Evolutionary conservation across 2,888 invertebrate genomes (phyloP), one percentile per base, ranked within the genome.

Genomic region (Agonum fuliginosum): DNA sequence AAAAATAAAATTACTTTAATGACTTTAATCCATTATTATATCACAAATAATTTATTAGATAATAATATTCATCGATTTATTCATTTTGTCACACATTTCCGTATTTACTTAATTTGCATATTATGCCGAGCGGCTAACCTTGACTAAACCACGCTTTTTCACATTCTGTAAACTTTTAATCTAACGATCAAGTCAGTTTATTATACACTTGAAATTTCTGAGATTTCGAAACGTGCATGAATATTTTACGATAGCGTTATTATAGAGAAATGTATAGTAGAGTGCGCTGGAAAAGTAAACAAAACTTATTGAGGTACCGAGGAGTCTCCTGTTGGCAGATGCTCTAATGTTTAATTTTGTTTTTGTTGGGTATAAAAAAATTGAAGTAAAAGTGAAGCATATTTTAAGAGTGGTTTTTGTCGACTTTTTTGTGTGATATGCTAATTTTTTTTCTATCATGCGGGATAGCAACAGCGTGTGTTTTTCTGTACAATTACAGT

Each of bases 101-200:
- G 3, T 48, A 17, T 48, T 48, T 48, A 48, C 48, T 1, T 17
- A 12, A 17, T 48, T 48, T 48, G 19, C 48, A 48, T 48, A 48
- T 12, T 3, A 1, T 48, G 4, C 14, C 17, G 8, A 48, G 48
- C 10, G 2, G 14, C 48, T 12, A 48, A 48, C 48, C 48, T 48
- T 48, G 48, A 17, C 48, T 4, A 17, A 46, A 8, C 3, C 3
- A 12, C 5, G 10, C 14, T 48, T 48, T 19, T 48, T 19, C 19
- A 4, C 20, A 48, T 46, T 46, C 19, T 46, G 1, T 48, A 48
- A 48, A 48, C 5, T 48, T 48, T 48, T 8, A 34, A 48, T 17
- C 48, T 19, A 5, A 12, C 19, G 20, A 48, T 17, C 19, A 17
- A 48, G n/a, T 5, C 12, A 1, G n/a, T 37, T 37, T 37, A 37